phyloP scores from a whole-genome alignment of 2,113 vertebrate genomes.

The Plectropomus leopardus region DNA sequence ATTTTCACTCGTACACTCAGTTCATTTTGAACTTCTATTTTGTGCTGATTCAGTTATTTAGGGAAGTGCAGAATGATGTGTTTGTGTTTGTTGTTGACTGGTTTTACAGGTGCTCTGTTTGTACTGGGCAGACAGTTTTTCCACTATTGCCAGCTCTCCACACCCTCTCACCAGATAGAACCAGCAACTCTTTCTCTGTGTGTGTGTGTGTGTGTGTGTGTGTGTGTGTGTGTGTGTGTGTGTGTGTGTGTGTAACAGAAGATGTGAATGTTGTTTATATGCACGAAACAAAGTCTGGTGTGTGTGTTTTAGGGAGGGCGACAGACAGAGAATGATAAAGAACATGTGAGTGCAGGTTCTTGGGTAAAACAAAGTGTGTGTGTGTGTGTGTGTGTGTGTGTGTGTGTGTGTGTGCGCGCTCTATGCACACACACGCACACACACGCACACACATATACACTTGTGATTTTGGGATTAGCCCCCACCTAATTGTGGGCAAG shows the following conservation, averaged over 20 bases:
- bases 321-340: constrained; percentile 40
- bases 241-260: not conserved
- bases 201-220: constrained; percentile 29
- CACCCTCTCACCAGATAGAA: constrained; percentile 64
- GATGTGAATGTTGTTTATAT: constrained; percentile 54
- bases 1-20: not conserved
- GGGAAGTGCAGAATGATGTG: constrained; percentile 9
- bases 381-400: not conserved
- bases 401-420: constrained; percentile 9
- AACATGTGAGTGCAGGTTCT: constrained; percentile 36
- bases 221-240: not conserved
- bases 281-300: constrained; percentile 55
- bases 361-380: constrained; percentile 34
- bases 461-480: constrained; percentile 62
- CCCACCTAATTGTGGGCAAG: constrained; percentile 67
- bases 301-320: constrained; percentile 34
- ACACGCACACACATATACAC: constrained; percentile 25
- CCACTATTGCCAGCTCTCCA: constrained; percentile 55
- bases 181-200: constrained; percentile 59
- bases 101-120: constrained; percentile 70
- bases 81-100: constrained; percentile 47
- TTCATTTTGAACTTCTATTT: constrained; percentile 8
- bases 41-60: constrained; percentile 22
- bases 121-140: constrained; percentile 55
- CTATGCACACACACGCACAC: not conserved